Base-by-base conservation (phyloP, 2,888 invertebrate species). In the Rhorus exstirpatorius region DNA sequence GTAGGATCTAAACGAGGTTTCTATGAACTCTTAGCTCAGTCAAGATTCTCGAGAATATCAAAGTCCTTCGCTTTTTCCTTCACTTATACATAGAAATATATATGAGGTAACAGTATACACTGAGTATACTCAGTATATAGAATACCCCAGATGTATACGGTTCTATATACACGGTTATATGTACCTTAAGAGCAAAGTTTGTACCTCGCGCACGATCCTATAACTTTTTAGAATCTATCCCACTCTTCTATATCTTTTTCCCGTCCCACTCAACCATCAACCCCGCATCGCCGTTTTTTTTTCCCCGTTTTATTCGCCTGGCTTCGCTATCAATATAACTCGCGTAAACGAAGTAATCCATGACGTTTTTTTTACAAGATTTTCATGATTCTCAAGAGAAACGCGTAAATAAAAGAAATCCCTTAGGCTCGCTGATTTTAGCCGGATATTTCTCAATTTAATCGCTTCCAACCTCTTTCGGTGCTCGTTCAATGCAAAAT, bases 131-230 rank as follows among this genome's bases (percentile, higher is more conserved):
- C 53, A 51, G 38, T 60, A 41, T 41, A 75, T 70, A 68, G 63
- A 55, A 41, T 24, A 55, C 38, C 49, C 49, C 44, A 79, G 51
- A 72, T 3, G 51, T 53, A 41, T 63, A n/a, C n/a, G n/a, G n/a
- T n/a, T n/a, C n/a, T n/a, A n/a, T n/a, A n/a, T n/a, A 70, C 61
- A 46, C 55, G 71, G 38, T 44, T 8, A 19, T 49, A 51, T 68
- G 60, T 72, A 78, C 72, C 68, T 78, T 81, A 77, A 84, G 79
- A 85, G 81, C 84, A 84, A 85, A 84, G 84, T 84, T 83, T 67
- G 77, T 68, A 83, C 77, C 78, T 68, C 58, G 77, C 53, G 72
- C 79, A 81, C 77, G 81, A 78, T 68, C 81, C 83, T 81, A 84
- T 83, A 85, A 84, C 85, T 85, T 84, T 83, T 85, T 77, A 84